phyloP scores from a whole-genome alignment of 2,113 vertebrate genomes.

The Girardinichthys multiradiatus region DNA sequence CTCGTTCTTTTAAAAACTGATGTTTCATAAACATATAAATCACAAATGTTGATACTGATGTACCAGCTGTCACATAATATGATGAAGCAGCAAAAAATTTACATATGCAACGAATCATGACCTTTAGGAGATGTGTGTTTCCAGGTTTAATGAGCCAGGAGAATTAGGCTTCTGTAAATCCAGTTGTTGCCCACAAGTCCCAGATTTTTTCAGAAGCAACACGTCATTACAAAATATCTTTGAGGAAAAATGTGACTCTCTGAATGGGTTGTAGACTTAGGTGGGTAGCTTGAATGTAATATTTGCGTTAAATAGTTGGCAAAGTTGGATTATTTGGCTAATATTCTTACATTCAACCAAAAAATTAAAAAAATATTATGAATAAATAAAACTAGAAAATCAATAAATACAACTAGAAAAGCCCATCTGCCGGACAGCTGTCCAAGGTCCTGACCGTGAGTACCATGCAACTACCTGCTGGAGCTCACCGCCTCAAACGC shows the following conservation, averaged over 20 bases:
- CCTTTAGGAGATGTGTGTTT: not conserved
- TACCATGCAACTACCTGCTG: slow-evolving; percentile 15
- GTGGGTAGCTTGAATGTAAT: not conserved
- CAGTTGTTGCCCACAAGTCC: not conserved
- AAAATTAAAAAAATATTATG: too few relatives aligned
- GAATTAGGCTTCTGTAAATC: not conserved
- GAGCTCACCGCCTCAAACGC: not conserved
- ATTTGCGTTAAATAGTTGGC: not conserved
- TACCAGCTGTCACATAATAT: not conserved
- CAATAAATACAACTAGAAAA: not conserved
- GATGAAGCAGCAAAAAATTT: not conserved
- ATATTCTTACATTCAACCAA: not conserved
- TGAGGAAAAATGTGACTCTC: not conserved
- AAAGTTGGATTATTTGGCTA: not conserved
- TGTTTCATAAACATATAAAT: not conserved
- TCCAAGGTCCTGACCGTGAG: slow-evolving; percentile 71
- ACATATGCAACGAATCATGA: not conserved
- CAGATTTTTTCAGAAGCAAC: not conserved
- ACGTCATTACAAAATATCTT: not conserved
- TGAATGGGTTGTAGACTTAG: slow-evolving; percentile 3
- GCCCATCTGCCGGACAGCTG: slow-evolving; percentile 37
- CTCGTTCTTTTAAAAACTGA: not conserved
- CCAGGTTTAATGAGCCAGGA: not conserved
- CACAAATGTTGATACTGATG: not conserved
- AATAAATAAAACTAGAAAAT: not conserved